Percentiles rank a stretch among this genome's conserved stretches.
These are phyloP conservation scores for Gymnopithys bicolor DNA, from an alignment of 2,797 vertebrate genomes.

Conservation along the genomic window DNA sequence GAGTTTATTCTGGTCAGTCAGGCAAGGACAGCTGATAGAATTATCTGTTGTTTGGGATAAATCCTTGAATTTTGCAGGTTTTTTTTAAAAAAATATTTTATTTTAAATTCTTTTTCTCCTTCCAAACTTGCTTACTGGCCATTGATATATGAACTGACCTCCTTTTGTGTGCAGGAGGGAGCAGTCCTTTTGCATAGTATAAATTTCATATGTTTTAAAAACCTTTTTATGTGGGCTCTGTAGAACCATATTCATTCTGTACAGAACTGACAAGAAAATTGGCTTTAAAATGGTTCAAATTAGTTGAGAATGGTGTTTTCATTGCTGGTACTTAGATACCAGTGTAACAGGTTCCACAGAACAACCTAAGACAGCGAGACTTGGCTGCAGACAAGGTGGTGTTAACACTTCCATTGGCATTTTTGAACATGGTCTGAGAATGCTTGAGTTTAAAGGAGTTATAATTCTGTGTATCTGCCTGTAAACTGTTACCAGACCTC, in stretches of 20 bases:
- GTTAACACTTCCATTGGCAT: neutral
- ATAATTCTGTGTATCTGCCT: neutral
- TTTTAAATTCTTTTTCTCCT: neutral
- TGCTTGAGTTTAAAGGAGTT: neutral
- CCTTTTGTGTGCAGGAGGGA: neutral
- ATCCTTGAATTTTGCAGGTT: neutral
- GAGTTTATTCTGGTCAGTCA: neutral
- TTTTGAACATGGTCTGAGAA: neutral
- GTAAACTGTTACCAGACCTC: neutral
- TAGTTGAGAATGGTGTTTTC: conserved; percentile 6
- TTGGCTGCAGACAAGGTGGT: neutral
- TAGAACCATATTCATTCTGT: neutral
- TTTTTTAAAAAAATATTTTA: neutral
- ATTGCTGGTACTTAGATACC: neutral
- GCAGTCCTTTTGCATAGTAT: neutral
- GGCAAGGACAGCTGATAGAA: neutral
- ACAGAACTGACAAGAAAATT: conserved; percentile 40
- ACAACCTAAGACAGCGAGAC: neutral
- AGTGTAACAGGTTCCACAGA: neutral
- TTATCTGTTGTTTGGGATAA: neutral
- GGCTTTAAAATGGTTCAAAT: conserved; percentile 4
- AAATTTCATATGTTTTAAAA: neutral
- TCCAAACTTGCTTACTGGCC: neutral
- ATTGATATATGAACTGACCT: neutral
- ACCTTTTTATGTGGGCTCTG: neutral